Evolutionary conservation across 2,888 invertebrate genomes (phyloP), one percentile per base, ranked within the genome.

Genomic region (Onchidella celtica): DNA sequence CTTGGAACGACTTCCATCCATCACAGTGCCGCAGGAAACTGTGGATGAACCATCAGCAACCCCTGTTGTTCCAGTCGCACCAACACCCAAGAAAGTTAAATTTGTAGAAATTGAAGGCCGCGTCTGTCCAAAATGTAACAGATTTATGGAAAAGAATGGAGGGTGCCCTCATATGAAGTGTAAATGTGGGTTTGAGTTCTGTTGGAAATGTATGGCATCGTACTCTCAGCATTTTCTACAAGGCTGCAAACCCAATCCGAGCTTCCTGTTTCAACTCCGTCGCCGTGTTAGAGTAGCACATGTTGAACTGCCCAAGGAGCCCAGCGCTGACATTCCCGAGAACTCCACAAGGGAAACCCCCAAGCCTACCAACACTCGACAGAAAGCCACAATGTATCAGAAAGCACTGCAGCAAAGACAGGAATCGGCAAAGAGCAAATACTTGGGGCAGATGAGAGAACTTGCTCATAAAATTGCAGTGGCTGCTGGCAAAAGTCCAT

Each of bases 101-200:
- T 1, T 29, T 29, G n/a, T 61, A 0, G 24, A 77, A 14, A 72
- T 85, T 21, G 74, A 69, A 63, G 85, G 85, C 1, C 75, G 79
- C 34, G 36, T 79, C 21, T 85, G 85, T 47, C 85, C 85, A 4
- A 77, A 29, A 2, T 85, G 85, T 55, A 66, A 14, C n/a, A 63
- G 32, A 6, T 85, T 85, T 38, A 82, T 85, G 14, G 70, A 82
- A 9, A 85, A 85, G 61, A 78, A 78, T 21, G 83, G 82, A 21
- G 85, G 85, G 2, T 85, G 85, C 38, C 27, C 47, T 21, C 69
- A 74, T 29, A 78, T 83, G 69, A 2, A 1, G 0, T 85, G 85
- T 61, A 75, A 70, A n/a, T 85, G 85, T 75, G 85, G 85, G 3
- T 34, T 73, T 32, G 14, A 36, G 3, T 85, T 85, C 32, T 85